Base-by-base conservation (phyloP, 2,797 vertebrate genomes). In the Balearica regulorum region DNA sequence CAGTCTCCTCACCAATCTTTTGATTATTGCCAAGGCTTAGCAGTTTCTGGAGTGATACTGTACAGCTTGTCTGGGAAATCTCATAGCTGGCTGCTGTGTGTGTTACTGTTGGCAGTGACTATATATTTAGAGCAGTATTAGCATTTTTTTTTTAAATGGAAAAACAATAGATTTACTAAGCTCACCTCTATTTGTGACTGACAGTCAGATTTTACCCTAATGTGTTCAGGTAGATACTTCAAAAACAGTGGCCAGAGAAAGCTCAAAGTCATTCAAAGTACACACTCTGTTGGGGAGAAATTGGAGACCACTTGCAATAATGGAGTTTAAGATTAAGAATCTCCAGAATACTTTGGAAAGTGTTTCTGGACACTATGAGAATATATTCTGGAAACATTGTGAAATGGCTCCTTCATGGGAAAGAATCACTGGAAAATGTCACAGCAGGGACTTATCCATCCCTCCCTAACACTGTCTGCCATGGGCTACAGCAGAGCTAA, bases 1-100 rank as follows among this genome's bases (percentile, higher is more conserved):
- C 54, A 66, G 53, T 83, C 51, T 95, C 18, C 10, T n/a, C 61
- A 90, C 58, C 79, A 92, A 39, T 83, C 71, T 91, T 87, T 60
- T 78, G 62, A 57, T 83, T 81, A 75, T 86, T 94, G 81, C 81
- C 90, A 96, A 94, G n/a, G 78, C 60, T 87, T 82, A 92, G 84
- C 86, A 83, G 62, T 96, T 97, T 92, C 82, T 95, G 83, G 87
- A 95, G 79, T 68, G 71, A 92, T 89, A 51, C 55, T 90, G 83
- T 93, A 51, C 82, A 95, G 64, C 58, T 87, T 96, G 84, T 69
- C 92, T 96, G 92, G 81, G 80, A 97, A 94, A 78, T 87, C 77
- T 97, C 87, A 83, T 86, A 93, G 93, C 68, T 94, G 96, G 84
- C 89, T 96, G 58, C 71, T 86, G 31, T 62, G 33, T 53, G 44